Base-by-base conservation (phyloP, 1,140 invertebrate species). In the Leptopilina boulardi region DNA sequence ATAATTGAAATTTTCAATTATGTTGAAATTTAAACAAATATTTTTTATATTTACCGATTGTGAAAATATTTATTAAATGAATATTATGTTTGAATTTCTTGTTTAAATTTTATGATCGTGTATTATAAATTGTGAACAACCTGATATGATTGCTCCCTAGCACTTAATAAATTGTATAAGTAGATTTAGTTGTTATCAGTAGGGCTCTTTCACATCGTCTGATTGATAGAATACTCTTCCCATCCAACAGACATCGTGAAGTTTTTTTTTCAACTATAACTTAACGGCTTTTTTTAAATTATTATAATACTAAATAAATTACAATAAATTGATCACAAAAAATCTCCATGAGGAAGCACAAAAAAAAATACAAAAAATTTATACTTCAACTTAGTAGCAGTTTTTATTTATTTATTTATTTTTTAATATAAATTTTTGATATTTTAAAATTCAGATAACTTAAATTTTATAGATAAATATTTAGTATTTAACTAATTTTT, bases 241-340 rank as follows among this genome's bases (percentile, higher is more conserved):
- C 26, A 30, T n/a, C 26, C 59, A 66, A 15, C 26, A 30, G 23
- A 30, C 59, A 34, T 30, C 13, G 59, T 66, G 23, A 66, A 66
- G 23, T 66, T 66, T 66, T 13, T 26, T 77, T 70, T 38, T 71
- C 66, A n/a, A n/a, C n/a, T n/a, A n/a, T n/a, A n/a, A n/a, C n/a
- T n/a, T n/a, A n/a, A n/a, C n/a, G n/a, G n/a, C n/a, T n/a, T n/a
- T n/a, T n/a, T n/a, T n/a, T n/a, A n/a, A n/a, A n/a, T n/a, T n/a
- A n/a, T n/a, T n/a, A n/a, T n/a, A n/a, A n/a, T n/a, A n/a, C n/a
- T n/a, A n/a, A n/a, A n/a, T n/a, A n/a, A n/a, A n/a, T n/a, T n/a
- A n/a, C n/a, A n/a, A n/a, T n/a, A n/a, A n/a, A n/a, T n/a, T n/a
- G n/a, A n/a, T n/a, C n/a, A n/a, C n/a, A n/a, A n/a, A n/a, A n/a